Conservation (phyloP, 2,888 invertebrate species). For the Pomacea canaliculata region DNA sequence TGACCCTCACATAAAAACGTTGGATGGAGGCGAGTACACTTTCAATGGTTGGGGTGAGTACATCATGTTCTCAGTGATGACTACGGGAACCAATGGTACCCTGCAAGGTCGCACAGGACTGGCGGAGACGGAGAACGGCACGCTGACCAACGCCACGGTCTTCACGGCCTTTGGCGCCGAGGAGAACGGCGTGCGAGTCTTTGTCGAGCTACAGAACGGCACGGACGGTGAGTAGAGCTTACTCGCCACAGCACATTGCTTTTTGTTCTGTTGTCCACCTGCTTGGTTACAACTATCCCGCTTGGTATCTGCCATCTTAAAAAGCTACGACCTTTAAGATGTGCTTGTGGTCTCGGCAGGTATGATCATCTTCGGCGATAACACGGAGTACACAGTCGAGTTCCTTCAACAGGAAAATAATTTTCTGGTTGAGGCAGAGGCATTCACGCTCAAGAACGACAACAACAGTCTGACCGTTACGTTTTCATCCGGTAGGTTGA, state of each 20-base stretch:
- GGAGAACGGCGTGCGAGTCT: slow-evolving; percentile 8
- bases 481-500: not conserved
- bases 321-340: too few relatives aligned
- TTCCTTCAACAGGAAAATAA: not conserved
- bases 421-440: not conserved
- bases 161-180: slow-evolving; percentile 38
- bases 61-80: slow-evolving; percentile 20
- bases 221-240: not conserved
- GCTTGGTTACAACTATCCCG: too few relatives aligned
- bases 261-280: not conserved
- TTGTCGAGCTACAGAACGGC: slow-evolving; percentile 12
- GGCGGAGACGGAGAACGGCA: slow-evolving; percentile 27
- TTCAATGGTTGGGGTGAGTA: slow-evolving; percentile 41
- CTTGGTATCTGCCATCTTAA: too few relatives aligned
- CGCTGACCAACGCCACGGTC: slow-evolving; percentile 34
- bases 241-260: not conserved
- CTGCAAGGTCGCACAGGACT: slow-evolving; percentile 35
- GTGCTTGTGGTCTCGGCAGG: not conserved
- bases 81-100: slow-evolving; percentile 7
- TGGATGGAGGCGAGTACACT: slow-evolving; percentile 33
- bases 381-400: not conserved
- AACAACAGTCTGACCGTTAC: not conserved
- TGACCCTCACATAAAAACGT: slow-evolving; percentile 38
- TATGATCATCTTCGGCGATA: not conserved
- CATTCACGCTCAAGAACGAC: not conserved